Conservation (phyloP, 2,797 vertebrate genomes). For the Macroramphosus scolopax region DNA sequence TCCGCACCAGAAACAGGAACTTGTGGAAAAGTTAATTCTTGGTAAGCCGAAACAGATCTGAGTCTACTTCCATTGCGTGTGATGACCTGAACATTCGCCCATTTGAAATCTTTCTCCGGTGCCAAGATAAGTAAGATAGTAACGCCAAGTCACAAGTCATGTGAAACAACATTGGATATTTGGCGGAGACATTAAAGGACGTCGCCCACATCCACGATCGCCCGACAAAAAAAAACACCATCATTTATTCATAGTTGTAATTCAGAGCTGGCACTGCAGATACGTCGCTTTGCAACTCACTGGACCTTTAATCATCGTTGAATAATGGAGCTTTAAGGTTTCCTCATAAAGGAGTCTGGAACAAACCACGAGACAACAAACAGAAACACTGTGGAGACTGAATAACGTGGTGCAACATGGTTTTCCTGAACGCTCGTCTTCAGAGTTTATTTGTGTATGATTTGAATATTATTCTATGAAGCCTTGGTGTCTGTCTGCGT, state of each 20-base stretch:
- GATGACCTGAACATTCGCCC: neutral
- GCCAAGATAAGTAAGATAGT: neutral
- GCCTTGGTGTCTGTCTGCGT: no score
- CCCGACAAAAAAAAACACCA: constrained; percentile 20
- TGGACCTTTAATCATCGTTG: constrained; percentile 20
- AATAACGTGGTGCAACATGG: no score
- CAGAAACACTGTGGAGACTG: neutral
- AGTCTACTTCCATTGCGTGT: constrained; percentile 14
- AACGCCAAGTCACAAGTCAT: constrained; percentile 9
- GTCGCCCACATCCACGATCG: constrained; percentile 31
- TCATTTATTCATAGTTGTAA: constrained; percentile 43
- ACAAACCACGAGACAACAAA: no score
- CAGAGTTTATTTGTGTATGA: constrained; percentile 11
- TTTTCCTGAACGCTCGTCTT: constrained; percentile 17
- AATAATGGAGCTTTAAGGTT: neutral
- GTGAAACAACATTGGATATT: constrained; percentile 7
- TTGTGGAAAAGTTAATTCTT: constrained; percentile 2
- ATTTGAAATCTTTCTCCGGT: neutral
- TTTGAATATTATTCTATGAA: constrained; percentile 12
- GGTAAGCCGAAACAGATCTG: constrained; percentile 13
- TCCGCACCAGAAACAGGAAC: constrained; percentile 28
- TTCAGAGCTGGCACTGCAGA: constrained; percentile 5
- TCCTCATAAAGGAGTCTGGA: no score
- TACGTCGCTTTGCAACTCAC: constrained; percentile 34
- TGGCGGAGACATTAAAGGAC: constrained; percentile 13